phyloP scores from a whole-genome alignment of 2,888 invertebrate species.

The Drosophila aldrichi region DNA sequence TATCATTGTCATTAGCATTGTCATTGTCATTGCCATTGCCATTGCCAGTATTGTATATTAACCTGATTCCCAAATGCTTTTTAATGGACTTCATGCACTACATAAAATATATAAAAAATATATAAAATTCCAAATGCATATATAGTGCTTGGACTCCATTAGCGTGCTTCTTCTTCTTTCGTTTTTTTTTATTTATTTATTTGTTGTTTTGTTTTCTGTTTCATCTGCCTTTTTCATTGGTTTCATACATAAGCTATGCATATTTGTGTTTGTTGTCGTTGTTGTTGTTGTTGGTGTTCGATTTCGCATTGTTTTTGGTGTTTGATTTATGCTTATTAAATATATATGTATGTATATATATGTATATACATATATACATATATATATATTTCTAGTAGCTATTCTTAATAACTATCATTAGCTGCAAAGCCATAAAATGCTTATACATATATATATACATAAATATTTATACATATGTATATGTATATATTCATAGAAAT shows the following conservation, averaged over 20 bases:
- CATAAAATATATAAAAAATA: background rate
- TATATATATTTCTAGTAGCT: slow-evolving; percentile 5
- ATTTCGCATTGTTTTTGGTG: slow-evolving; percentile 25
- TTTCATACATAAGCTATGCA: slow-evolving; percentile 15
- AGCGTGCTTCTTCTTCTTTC: background rate
- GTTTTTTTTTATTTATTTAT: slow-evolving; percentile 11
- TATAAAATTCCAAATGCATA: background rate
- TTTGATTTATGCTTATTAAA: slow-evolving; percentile 11
- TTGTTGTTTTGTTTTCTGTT: slow-evolving; percentile 14
- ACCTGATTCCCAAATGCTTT: slow-evolving; percentile 13
- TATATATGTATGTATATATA: background rate
- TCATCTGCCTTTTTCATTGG: slow-evolving; percentile 10
- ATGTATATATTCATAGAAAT: background rate
- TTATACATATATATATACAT: background rate
- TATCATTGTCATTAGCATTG: slow-evolving; percentile 11
- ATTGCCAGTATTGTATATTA: slow-evolving; percentile 42
- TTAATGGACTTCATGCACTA: slow-evolving; percentile 21
- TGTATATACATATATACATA: background rate
- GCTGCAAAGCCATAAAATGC: background rate
- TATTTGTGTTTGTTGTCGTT: slow-evolving; percentile 27
- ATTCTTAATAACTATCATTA: slow-evolving; percentile 14
- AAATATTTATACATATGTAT: background rate
- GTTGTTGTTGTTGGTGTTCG: slow-evolving; percentile 33
- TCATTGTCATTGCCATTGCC: slow-evolving; percentile 3
- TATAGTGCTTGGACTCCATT: slow-evolving; percentile 14